Percentiles rank a stretch among this genome's conserved stretches.
Conservation (phyloP, 2,113 vertebrate genomes). For the Zosterops pallidus region DNA sequence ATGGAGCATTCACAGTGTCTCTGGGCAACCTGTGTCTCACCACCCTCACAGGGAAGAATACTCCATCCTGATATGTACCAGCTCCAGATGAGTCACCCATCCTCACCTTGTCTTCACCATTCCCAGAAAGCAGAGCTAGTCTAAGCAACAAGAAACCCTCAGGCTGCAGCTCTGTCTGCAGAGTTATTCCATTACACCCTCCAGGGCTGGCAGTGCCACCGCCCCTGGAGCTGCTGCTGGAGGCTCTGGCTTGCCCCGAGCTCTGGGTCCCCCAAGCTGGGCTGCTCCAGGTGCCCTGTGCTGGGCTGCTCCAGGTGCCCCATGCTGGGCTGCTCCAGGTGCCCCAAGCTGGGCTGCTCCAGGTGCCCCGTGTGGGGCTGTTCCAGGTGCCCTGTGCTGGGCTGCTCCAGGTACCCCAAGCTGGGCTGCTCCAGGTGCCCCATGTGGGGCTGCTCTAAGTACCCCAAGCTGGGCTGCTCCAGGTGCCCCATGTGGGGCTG, state of each 20-base stretch:
- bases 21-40: neutral
- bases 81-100: neutral
- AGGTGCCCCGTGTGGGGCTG: neutral
- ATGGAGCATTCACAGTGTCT: neutral
- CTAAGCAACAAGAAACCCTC: neutral
- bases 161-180: neutral
- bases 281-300: neutral
- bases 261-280: fast-evolving
- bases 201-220: neutral
- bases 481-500: neutral
- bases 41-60: neutral
- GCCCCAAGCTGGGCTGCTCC: neutral
- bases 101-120: neutral
- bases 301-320: neutral
- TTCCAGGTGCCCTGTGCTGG: neutral
- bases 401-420: neutral
- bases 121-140: neutral
- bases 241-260: neutral
- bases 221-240: neutral
- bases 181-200: neutral
- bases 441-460: too few relatives aligned
- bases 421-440: neutral
- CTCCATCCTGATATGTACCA: neutral
- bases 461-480: neutral
- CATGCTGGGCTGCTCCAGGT: neutral